These are phyloP conservation scores for Brachionichthys hirsutus DNA, from an alignment of 2,113 vertebrate species.

Conservation along the genomic window DNA sequence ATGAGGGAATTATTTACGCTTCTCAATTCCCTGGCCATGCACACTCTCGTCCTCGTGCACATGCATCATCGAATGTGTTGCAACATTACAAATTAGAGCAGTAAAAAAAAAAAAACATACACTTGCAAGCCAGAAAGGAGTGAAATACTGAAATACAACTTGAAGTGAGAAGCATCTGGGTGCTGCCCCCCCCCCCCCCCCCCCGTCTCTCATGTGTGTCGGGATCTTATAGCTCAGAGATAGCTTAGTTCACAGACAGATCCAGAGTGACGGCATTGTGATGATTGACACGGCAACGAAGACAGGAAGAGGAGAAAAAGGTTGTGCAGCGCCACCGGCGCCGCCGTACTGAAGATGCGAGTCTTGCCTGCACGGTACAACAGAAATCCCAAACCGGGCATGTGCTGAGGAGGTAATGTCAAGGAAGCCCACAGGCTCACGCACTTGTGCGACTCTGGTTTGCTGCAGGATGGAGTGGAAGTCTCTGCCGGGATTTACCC, in stretches of 20 bases:
- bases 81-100: conserved; percentile 74
- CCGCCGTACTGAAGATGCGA: conserved; percentile 54
- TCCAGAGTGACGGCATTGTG: conserved; percentile 63
- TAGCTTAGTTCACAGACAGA: conserved; percentile 61
- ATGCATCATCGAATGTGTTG: conserved; percentile 72
- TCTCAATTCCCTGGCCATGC: conserved; percentile 79
- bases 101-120: conserved; percentile 39
- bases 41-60: conserved; percentile 75
- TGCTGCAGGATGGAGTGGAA: conserved; percentile 12
- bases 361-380: conserved; percentile 56
- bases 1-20: conserved; percentile 82
- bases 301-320: conserved; percentile 63
- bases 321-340: conserved; percentile 65
- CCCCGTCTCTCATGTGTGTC: conserved; percentile 58
- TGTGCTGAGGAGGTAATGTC: conserved; percentile 58
- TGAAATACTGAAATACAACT: conserved; percentile 41
- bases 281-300: conserved; percentile 64
- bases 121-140: conserved; percentile 44
- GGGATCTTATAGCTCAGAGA: conserved; percentile 59
- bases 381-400: conserved; percentile 47
- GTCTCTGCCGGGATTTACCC: conserved; percentile 13
- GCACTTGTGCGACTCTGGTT: background rate
- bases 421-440: conserved; percentile 54
- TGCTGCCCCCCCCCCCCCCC: too few species aligned
- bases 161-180: conserved; percentile 42